Conservation (phyloP, 2,113 vertebrate species). For the Alaudala cheleensis region DNA sequence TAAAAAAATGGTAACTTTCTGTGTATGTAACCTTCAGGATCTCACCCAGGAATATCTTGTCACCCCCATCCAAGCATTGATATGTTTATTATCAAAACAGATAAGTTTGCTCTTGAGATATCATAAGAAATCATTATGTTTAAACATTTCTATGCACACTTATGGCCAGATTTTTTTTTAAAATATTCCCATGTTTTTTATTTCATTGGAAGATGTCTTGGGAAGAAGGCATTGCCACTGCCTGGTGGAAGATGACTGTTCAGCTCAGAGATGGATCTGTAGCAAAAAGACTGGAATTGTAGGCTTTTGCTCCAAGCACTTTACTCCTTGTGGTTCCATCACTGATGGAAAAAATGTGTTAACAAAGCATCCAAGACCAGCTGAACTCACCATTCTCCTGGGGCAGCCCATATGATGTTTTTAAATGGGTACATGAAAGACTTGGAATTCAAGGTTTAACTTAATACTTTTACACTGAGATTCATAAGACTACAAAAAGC, state of each 20-base stretch:
- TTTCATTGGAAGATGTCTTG: background rate
- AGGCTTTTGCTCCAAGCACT: background rate
- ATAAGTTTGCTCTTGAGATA: background rate
- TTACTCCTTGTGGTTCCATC: background rate
- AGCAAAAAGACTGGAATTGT: background rate
- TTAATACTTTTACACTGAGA: background rate
- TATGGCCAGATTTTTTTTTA: background rate
- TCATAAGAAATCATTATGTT: background rate
- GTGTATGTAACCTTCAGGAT: background rate
- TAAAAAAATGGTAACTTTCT: background rate
- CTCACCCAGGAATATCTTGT: background rate
- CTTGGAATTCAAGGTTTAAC: conserved; percentile 14
- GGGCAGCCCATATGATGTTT: background rate
- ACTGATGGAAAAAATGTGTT: background rate
- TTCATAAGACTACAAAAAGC: conserved; percentile 34
- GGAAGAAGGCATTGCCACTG: background rate
- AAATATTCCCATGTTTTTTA: background rate
- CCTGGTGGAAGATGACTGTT: background rate
- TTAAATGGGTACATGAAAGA: background rate
- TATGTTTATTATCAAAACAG: background rate
- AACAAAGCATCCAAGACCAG: background rate
- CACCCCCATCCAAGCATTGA: background rate
- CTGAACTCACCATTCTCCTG: background rate
- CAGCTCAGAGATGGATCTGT: background rate
- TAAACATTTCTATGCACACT: background rate